Conservation (phyloP, 1,140 invertebrate species). For the Cylas formicarius region DNA sequence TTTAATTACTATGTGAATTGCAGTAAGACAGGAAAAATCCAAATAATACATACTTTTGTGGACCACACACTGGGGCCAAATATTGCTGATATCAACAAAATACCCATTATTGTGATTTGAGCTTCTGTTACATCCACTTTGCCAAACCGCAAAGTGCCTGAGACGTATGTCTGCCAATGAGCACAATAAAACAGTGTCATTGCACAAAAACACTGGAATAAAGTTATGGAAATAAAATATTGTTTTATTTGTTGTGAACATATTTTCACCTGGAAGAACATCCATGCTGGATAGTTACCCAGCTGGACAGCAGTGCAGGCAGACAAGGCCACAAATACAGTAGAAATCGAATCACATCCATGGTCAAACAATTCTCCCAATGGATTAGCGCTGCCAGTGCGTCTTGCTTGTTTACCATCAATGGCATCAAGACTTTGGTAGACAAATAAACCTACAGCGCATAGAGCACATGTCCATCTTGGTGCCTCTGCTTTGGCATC, state of each 20-base stretch:
- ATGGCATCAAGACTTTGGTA: conserved; percentile 99
- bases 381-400: conserved; percentile 86
- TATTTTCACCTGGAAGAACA: conserved; percentile 89
- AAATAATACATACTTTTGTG: conserved; percentile 55
- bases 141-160: conserved; percentile 86
- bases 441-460: conserved; percentile 89
- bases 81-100: conserved; percentile 80
- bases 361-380: conserved; percentile 99
- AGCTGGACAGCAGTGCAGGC: conserved; percentile 87
- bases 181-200: conserved; percentile 95
- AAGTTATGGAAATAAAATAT: conserved; percentile 7
- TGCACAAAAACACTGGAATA: conserved; percentile 81
- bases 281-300: conserved; percentile 83
- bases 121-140: conserved; percentile 97
- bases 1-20: background rate
- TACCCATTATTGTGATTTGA: conserved; percentile 85
- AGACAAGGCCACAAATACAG: conserved; percentile 93
- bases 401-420: conserved; percentile 98
- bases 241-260: background rate
- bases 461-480: conserved; percentile 84
- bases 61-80: conserved; percentile 85
- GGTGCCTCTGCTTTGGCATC: conserved; percentile 69
- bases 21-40: conserved; percentile 1
- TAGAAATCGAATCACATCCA: conserved; percentile 96
- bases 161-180: conserved; percentile 99